These are phyloP conservation scores for Drosophila barbarae DNA, from an alignment of 2,888 invertebrate genomes.

Conservation along the genomic window DNA sequence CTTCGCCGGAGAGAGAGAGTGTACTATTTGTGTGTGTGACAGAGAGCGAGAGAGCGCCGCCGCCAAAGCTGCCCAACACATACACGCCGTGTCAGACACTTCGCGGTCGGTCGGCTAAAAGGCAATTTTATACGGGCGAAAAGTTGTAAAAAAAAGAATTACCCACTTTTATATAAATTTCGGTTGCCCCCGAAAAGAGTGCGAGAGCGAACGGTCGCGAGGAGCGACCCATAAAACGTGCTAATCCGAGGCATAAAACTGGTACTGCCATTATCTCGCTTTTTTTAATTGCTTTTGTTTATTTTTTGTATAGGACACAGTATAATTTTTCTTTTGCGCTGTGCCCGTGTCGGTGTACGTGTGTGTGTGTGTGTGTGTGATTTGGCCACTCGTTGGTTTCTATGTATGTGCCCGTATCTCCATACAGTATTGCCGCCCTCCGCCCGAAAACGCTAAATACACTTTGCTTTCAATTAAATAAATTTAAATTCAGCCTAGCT, in stretches of 20 bases:
- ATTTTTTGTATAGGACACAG: constrained; percentile 75
- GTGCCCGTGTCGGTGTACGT: constrained; percentile 57
- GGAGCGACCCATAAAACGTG: constrained; percentile 55
- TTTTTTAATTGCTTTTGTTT: constrained; percentile 78
- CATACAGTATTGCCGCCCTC: constrained; percentile 37
- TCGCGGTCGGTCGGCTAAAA: constrained; percentile 65
- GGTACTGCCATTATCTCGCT: constrained; percentile 64
- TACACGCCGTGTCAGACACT: constrained; percentile 71
- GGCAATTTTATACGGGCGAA: constrained; percentile 69
- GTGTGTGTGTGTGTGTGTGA: constrained; percentile 53
- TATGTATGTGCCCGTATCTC: constrained; percentile 63
- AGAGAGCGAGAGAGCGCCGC: constrained; percentile 58
- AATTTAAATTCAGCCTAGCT: background rate
- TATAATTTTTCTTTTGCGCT: constrained; percentile 72
- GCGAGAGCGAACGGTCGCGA: constrained; percentile 38
- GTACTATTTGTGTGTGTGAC: constrained; percentile 29
- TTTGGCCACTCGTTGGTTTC: constrained; percentile 60
- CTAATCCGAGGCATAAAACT: constrained; percentile 57
- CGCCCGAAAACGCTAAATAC: constrained; percentile 29
- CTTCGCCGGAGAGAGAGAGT: constrained; percentile 34
- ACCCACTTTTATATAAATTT: constrained; percentile 50
- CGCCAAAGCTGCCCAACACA: constrained; percentile 65
- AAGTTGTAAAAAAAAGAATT: constrained; percentile 58
- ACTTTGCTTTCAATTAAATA: constrained; percentile 2
- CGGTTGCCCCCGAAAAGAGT: constrained; percentile 27